phyloP scores from a whole-genome alignment of 2,113 vertebrate genomes.

The Erythrolamprus reginae region DNA sequence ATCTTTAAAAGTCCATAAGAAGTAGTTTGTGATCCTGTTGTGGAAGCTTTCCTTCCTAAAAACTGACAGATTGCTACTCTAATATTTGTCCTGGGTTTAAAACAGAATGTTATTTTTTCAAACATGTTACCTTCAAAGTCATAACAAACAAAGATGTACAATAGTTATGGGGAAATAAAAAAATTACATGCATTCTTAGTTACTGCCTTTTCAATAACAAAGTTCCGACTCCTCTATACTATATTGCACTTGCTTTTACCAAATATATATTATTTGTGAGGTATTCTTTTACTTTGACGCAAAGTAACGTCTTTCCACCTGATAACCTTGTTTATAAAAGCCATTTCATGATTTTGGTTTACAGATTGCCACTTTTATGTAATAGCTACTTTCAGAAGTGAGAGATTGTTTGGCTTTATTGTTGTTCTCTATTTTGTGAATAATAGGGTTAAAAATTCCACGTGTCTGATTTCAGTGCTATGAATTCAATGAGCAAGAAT shows the following conservation, averaged over 20 bases:
- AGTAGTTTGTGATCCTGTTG: neutral
- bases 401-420: conserved; percentile 3
- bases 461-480: conserved; percentile 19
- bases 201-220: neutral
- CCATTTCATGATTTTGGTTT: neutral
- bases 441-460: neutral
- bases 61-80: neutral
- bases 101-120: neutral
- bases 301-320: neutral
- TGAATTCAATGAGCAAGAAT: conserved; percentile 29
- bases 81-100: neutral
- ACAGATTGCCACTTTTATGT: neutral
- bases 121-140: conserved; percentile 17
- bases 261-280: neutral
- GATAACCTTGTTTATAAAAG: neutral
- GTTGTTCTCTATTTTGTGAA: conserved; percentile 13
- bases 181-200: neutral
- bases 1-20: neutral
- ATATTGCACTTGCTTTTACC: neutral
- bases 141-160: conserved; percentile 16
- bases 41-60: neutral
- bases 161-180: neutral
- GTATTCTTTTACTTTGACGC: neutral
- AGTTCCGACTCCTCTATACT: neutral
- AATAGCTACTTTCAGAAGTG: neutral